Evolutionary conservation across 1,140 invertebrate species (phyloP).

Genomic region (Drosophila teissieri): DNA sequence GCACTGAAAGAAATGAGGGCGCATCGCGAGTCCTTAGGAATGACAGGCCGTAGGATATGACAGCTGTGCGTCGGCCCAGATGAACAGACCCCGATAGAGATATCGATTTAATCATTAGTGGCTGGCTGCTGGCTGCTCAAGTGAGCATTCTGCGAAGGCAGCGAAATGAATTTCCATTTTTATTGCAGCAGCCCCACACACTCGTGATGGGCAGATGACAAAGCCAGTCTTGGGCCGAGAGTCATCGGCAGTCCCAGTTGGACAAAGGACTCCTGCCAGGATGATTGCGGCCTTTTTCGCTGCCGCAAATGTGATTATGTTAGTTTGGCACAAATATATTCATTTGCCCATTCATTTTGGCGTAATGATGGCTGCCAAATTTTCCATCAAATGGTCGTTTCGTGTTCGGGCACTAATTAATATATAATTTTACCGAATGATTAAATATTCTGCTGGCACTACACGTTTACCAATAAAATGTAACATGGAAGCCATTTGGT

Average conservation of each 20-base stretch:
- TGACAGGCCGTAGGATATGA: slow-evolving; percentile 47
- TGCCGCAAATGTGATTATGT: slow-evolving; percentile 44
- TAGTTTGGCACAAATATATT: slow-evolving; percentile 60
- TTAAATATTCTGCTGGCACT: slow-evolving; percentile 17
- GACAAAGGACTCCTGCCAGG: slow-evolving; percentile 13
- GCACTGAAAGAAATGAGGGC: not conserved
- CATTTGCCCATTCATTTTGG: slow-evolving; percentile 23
- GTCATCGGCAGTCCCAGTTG: slow-evolving; percentile 22
- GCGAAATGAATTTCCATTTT: slow-evolving; percentile 77
- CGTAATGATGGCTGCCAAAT: slow-evolving; percentile 26
- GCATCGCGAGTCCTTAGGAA: slow-evolving; percentile 41
- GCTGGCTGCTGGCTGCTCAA: slow-evolving; percentile 42
- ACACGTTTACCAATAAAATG: slow-evolving; percentile 5
- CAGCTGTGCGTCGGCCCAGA: slow-evolving; percentile 54
- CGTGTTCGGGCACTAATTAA: slow-evolving; percentile 27
- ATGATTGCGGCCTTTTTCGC: slow-evolving; percentile 33
- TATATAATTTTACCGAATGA: slow-evolving; percentile 44
- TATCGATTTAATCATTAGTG: slow-evolving; percentile 81
- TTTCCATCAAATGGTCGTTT: slow-evolving; percentile 11
- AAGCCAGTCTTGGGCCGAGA: slow-evolving; percentile 26
- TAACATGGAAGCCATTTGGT: slow-evolving; percentile 14
- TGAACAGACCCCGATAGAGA: slow-evolving; percentile 57
- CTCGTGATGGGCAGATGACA: slow-evolving; percentile 22
- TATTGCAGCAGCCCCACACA: slow-evolving; percentile 53
- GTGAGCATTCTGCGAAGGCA: slow-evolving; percentile 53